These are phyloP conservation scores for Petaurus breviceps DNA, from an alignment of 2,113 vertebrate species.

Conservation along the genomic window DNA sequence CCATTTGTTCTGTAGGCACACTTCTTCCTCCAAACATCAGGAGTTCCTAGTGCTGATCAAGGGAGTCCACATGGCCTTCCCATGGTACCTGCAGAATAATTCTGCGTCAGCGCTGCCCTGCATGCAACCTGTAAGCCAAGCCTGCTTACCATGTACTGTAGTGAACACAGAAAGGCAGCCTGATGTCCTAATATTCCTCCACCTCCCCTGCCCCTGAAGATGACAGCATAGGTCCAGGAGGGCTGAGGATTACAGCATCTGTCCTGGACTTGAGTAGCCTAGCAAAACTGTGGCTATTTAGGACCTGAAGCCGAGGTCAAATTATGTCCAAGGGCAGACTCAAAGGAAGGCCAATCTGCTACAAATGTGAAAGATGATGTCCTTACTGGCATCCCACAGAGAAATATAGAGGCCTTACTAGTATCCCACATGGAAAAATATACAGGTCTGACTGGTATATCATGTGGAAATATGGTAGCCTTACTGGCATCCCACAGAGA, in stretches of 20 bases:
- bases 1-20: not conserved
- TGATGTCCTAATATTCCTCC: not conserved
- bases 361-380: not conserved
- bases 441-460: too few species aligned
- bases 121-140: not conserved
- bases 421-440: not conserved
- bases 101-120: slow-evolving; percentile 28
- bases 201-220: not conserved
- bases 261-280: not conserved
- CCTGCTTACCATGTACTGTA: not conserved
- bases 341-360: not conserved
- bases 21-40: not conserved
- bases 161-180: not conserved
- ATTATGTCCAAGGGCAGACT: not conserved
- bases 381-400: not conserved
- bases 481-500: not conserved
- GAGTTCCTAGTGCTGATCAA: slow-evolving; percentile 1
- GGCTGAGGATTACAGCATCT: not conserved
- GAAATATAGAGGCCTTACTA: not conserved
- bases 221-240: not conserved
- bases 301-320: not conserved
- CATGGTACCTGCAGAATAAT: not conserved
- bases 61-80: slow-evolving; percentile 30
- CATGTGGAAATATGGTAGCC: not conserved
- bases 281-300: not conserved